Evolutionary conservation across 2,888 invertebrate genomes (phyloP).

Genomic region (Drosophila mayaguana): DNA sequence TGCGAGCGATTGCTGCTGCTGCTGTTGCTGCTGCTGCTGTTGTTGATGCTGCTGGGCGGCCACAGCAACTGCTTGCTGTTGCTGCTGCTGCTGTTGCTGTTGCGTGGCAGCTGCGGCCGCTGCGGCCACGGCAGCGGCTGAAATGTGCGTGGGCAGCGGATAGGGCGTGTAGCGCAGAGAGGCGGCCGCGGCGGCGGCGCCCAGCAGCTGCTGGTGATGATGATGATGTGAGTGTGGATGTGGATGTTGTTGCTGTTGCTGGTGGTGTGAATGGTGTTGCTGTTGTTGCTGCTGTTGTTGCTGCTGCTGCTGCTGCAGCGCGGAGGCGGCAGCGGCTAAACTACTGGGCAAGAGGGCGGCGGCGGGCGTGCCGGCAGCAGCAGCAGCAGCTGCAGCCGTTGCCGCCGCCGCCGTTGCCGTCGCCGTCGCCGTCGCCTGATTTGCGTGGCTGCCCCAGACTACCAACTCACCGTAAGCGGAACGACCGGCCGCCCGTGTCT

Average conservation of each 20-base stretch:
- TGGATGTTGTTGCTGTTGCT: constrained; percentile 49
- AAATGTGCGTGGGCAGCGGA: constrained; percentile 87
- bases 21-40: constrained; percentile 78
- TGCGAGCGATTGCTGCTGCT: constrained; percentile 76
- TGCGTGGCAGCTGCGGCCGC: constrained; percentile 80
- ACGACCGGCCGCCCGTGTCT: constrained; percentile 97
- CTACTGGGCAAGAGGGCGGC: constrained; percentile 76
- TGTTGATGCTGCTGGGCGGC: constrained; percentile 80
- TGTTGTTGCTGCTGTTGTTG: constrained; percentile 68
- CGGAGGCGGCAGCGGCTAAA: constrained; percentile 77
- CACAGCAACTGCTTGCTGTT: constrained; percentile 68
- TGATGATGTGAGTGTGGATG: constrained; percentile 7
- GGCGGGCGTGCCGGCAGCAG: constrained; percentile 55
- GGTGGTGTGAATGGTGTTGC: constrained; percentile 58
- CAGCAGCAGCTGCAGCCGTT: constrained; percentile 35
- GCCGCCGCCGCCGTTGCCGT: constrained; percentile 83
- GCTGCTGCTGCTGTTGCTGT: constrained; percentile 84
- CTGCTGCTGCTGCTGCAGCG: constrained; percentile 68
- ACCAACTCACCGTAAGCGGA: constrained; percentile 99
- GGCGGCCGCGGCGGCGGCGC: constrained; percentile 62
- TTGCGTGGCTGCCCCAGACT: constrained; percentile 90
- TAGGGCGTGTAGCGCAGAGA: constrained; percentile 87
- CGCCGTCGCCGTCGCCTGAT: constrained; percentile 83
- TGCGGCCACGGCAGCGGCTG: constrained; percentile 82
- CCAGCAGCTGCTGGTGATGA: constrained; percentile 60